Evolutionary conservation across 2,113 vertebrate species (phyloP).

Genomic region (Daubentonia madagascariensis): DNA sequence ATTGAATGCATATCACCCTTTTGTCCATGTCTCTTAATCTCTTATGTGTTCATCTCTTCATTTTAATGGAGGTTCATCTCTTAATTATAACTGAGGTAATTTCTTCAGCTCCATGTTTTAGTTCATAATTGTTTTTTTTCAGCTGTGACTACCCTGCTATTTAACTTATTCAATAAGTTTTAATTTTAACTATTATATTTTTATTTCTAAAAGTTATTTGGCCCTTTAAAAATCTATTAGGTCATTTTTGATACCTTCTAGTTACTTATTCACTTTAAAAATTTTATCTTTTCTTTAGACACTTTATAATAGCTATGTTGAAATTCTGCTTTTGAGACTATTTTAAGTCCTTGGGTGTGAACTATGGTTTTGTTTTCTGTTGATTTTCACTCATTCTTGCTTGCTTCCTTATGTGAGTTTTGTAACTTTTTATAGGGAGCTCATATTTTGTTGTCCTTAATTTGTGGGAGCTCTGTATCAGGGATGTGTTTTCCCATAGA

Average conservation of each 20-base stretch:
- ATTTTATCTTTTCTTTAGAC: neutral
- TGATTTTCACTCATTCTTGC: neutral
- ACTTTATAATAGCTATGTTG: neutral
- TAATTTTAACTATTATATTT: neutral
- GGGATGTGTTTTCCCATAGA: neutral
- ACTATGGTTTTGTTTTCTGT: neutral
- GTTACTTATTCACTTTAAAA: neutral
- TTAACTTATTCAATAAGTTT: neutral
- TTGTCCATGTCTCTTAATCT: neutral
- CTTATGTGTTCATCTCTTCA: neutral
- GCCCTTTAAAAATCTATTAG: neutral
- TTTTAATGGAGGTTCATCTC: neutral
- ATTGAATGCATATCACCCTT: neutral
- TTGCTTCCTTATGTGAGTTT: constrained; percentile 4
- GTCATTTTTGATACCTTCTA: neutral
- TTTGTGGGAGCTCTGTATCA: neutral
- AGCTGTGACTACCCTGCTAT: neutral
- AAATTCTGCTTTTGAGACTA: neutral
- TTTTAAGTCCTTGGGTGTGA: neutral
- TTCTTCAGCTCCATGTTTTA: neutral
- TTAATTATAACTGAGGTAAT: neutral
- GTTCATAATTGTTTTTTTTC: neutral
- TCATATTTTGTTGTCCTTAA: neutral
- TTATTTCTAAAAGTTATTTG: neutral
- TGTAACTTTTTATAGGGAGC: neutral